These are phyloP conservation scores for Brevipalpus yothersi DNA, from an alignment of 1,140 invertebrate species.

Conservation along the genomic window DNA sequence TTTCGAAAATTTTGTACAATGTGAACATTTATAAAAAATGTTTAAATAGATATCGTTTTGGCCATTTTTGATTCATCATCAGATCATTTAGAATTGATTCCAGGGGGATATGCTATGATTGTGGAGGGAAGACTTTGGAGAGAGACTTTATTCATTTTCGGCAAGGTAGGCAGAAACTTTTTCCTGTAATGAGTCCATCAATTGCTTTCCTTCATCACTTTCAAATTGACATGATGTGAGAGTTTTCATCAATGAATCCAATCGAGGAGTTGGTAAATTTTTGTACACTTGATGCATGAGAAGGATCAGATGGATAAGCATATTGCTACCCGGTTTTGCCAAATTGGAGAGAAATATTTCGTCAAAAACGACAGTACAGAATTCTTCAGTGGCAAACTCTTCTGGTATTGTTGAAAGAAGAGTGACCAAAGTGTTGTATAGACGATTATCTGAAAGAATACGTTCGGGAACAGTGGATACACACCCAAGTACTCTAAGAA, in stretches of 20 bases:
- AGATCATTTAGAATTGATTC: too few species aligned
- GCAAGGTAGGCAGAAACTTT: constrained; percentile 20
- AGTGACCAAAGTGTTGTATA: constrained; percentile 71
- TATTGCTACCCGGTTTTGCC: constrained; percentile 40
- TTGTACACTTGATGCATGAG: constrained; percentile 73
- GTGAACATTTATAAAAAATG: too few species aligned
- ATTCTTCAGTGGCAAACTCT: constrained; percentile 76
- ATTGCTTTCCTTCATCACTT: constrained; percentile 52
- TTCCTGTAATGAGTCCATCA: constrained; percentile 47
- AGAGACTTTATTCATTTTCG: neutral
- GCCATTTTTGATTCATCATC: too few species aligned
- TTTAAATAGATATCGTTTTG: too few species aligned
- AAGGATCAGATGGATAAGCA: constrained; percentile 72
- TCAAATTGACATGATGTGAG: constrained; percentile 26
- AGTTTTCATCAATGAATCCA: constrained; percentile 27
- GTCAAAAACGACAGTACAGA: constrained; percentile 83
- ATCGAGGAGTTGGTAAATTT: constrained; percentile 47
- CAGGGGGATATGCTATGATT: too few species aligned
- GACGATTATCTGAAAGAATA: constrained; percentile 77
- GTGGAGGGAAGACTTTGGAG: too few species aligned
- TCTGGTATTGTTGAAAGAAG: constrained; percentile 64
- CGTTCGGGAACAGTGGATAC: constrained; percentile 67
- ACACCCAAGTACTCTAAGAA: constrained; percentile 62
- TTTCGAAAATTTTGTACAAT: too few species aligned
- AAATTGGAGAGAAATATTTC: constrained; percentile 45